Base-by-base conservation (phyloP, 2,113 vertebrate species). In the Elgaria multicarinata region DNA sequence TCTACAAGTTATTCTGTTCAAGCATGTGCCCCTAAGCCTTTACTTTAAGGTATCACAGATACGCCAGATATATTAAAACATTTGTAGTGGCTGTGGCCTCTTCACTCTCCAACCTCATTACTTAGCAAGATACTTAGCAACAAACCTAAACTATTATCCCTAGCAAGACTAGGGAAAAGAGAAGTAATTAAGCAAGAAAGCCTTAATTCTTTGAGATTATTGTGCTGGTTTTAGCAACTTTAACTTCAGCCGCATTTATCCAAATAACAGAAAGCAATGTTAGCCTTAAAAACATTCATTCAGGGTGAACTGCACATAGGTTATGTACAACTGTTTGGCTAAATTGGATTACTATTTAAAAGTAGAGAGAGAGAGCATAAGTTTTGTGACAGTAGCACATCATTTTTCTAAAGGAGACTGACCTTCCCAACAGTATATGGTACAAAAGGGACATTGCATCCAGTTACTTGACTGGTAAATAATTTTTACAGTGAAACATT, bases 211-310 rank as follows among this genome's bases (percentile, higher is more conserved):
- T 89, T 24, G 76, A 78, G 8, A 28, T 86, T 92, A 89, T 80
- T 94, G 66, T 69, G n/a, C 72, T 85, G 42, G 46, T 86, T 91
- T 84, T 75, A 86, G 88, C n/a, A 88, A 90, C 74, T 89, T 95
- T 88, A 76, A 93, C 24, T 78, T 28, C 84, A 92, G 89, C 46
- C 22, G 24, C 2, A 24, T 33, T 75, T 18, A 86, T 92, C 89
- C 81, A 87, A 7, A 90, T 89, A 1, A 0, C 84, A 50, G 67
- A 89, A 83, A 87, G 90, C 36, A 94, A n/a, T n/a, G n/a, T n/a
- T n/a, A n/a, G n/a, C n/a, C n/a, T n/a, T n/a, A 78, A 50, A 53
- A 26, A 81, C 85, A 8, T n/a, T 92, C 50, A 71, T 71, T 94
- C 76, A 62, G 31, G 69, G 87, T 92, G 36, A 92, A 69, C 94